phyloP scores from a whole-genome alignment of 2,888 invertebrate genomes.

The Dasysyrphus tricinctus region DNA sequence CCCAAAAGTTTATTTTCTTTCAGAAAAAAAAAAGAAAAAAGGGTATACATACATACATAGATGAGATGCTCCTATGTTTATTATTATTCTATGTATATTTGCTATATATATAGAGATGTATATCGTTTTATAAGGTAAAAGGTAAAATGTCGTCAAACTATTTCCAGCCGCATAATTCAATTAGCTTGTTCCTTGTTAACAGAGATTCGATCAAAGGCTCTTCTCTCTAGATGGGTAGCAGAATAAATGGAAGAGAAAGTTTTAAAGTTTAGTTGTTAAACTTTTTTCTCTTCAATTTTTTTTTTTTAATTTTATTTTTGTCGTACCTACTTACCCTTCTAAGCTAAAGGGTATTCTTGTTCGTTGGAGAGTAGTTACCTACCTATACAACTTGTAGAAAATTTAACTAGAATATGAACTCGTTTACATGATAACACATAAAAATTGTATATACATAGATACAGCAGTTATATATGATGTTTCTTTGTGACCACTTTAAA shows the following conservation, averaged over 20 bases:
- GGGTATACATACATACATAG: neutral
- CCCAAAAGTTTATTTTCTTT: constrained; percentile 25
- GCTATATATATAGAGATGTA: neutral
- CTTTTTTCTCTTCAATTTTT: constrained; percentile 10
- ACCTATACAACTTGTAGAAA: neutral
- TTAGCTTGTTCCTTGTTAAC: constrained; percentile 51
- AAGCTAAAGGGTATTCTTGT: constrained; percentile 1
- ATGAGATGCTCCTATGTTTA: neutral
- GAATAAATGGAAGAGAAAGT: constrained; percentile 53
- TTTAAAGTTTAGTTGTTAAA: constrained; percentile 56
- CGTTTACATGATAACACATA: neutral
- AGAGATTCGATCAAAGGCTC: constrained; percentile 43
- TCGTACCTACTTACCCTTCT: constrained; percentile 11
- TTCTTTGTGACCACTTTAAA: constrained; percentile 63
- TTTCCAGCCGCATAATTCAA: constrained; percentile 56
- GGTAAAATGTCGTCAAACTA: constrained; percentile 39
- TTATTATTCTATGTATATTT: neutral
- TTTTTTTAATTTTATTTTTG: neutral
- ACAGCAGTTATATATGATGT: neutral
- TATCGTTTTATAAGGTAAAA: neutral
- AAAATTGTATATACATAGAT: neutral
- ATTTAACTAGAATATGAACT: constrained; percentile 6
- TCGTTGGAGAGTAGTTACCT: constrained; percentile 1
- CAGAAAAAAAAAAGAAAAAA: neutral
- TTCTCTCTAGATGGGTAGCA: neutral